These are phyloP conservation scores for Ovibos moschatus DNA, from an alignment of 2,113 vertebrate species.

Conservation along the genomic window DNA sequence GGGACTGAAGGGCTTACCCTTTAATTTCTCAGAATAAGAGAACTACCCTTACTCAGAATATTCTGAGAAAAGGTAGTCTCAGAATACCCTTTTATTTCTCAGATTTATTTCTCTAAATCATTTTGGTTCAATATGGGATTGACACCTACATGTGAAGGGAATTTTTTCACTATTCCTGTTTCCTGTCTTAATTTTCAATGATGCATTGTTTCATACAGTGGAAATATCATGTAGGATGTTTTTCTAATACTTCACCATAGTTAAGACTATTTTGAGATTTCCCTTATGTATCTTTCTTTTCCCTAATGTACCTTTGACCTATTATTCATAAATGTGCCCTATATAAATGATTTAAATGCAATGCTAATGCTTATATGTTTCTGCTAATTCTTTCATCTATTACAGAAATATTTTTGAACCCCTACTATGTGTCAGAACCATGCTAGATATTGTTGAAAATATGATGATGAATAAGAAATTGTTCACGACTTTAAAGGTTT, in stretches of 20 bases:
- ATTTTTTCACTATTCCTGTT: conserved; percentile 5
- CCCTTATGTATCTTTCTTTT: background rate
- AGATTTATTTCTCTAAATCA: background rate
- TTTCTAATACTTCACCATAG: background rate
- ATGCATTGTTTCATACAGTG: background rate
- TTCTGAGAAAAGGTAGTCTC: background rate
- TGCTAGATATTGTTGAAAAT: conserved; percentile 16
- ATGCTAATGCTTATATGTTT: background rate
- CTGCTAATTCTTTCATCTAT: conserved; percentile 26
- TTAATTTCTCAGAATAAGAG: background rate
- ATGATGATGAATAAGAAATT: conserved; percentile 21
- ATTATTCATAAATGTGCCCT: background rate
- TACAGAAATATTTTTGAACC: conserved; percentile 4
- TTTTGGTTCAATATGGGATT: background rate
- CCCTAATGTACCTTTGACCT: background rate
- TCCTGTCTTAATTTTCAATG: conserved; percentile 15
- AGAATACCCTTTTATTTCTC: background rate
- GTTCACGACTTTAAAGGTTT: background rate
- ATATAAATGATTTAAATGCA: conserved; percentile 34
- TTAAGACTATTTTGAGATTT: conserved; percentile 46
- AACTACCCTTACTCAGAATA: background rate
- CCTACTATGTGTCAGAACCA: conserved; percentile 42
- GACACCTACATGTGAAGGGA: background rate
- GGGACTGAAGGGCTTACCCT: background rate
- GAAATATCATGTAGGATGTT: background rate